Conservation (phyloP, 2,113 vertebrate genomes). For the Pristiophorus japonicus region DNA sequence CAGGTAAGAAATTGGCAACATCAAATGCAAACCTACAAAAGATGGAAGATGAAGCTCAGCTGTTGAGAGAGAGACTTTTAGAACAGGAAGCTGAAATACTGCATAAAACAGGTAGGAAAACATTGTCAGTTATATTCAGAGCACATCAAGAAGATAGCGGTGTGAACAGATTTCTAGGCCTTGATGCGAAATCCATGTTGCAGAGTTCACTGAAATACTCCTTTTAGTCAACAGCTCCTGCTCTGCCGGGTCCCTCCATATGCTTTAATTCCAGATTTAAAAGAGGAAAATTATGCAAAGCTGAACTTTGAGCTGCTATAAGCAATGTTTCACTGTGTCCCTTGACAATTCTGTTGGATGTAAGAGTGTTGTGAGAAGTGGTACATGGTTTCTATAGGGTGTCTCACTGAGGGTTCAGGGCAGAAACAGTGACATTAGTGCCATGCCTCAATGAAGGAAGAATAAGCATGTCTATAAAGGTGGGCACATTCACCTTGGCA, state of each 20-base stretch:
- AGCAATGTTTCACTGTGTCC: neutral
- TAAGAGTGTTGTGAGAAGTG: too few relatives aligned
- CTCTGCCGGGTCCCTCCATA: too few relatives aligned
- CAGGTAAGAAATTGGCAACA: conserved; percentile 60
- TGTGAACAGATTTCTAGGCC: neutral
- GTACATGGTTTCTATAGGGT: too few relatives aligned
- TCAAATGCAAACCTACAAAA: conserved; percentile 63
- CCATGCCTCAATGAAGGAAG: neutral
- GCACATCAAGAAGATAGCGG: neutral
- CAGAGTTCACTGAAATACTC: too few relatives aligned
- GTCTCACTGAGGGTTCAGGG: too few relatives aligned
- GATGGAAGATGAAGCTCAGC: conserved; percentile 67
- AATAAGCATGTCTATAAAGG: neutral
- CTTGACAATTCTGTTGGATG: neutral
- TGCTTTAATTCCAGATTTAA: too few relatives aligned
- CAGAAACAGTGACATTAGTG: neutral
- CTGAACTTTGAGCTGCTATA: neutral
- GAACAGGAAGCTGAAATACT: conserved; percentile 68
- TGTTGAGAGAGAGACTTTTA: conserved; percentile 70
- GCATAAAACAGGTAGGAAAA: conserved; percentile 64
- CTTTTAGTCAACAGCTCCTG: neutral
- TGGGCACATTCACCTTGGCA: neutral
- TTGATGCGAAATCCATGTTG: neutral
- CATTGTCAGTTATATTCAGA: neutral
- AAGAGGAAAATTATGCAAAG: too few relatives aligned